phyloP scores from a whole-genome alignment of 2,113 vertebrate genomes.

The Struthio camelus region DNA sequence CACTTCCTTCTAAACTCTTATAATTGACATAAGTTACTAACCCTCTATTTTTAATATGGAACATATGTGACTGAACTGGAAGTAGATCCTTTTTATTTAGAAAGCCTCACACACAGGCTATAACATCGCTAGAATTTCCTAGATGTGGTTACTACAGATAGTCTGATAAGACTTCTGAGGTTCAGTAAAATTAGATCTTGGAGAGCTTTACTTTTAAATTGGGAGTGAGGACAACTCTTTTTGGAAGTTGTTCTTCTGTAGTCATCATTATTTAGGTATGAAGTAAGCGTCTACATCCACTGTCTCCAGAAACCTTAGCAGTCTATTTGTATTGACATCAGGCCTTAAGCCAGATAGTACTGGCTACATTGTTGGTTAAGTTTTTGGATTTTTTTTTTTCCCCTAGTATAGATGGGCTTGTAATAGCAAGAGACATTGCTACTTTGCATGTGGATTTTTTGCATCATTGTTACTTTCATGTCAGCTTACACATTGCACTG shows the following conservation, averaged over 20 bases:
- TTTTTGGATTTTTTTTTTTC: neutral
- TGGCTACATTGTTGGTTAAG: too few species aligned
- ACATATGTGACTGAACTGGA: neutral
- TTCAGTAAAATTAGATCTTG: neutral
- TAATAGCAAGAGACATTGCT: neutral
- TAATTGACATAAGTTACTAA: neutral
- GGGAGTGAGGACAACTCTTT: neutral
- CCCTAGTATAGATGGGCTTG: neutral
- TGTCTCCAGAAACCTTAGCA: fast-evolving
- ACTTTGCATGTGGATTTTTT: neutral
- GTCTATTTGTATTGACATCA: neutral
- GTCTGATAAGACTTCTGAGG: neutral
- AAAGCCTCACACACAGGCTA: neutral
- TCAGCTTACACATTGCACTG: neutral
- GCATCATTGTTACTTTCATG: neutral
- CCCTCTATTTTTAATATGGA: neutral
- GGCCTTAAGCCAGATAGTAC: neutral
- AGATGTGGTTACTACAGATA: too few species aligned
- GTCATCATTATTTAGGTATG: neutral
- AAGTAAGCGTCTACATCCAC: neutral
- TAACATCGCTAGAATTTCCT: neutral
- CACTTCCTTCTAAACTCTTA: neutral
- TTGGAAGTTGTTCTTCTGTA: neutral
- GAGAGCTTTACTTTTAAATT: neutral
- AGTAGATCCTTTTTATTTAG: neutral